Evolutionary conservation across 2,113 vertebrate species (phyloP), one percentile per base, ranked within the genome.

Genomic region (Deroptyus accipitrinus): DNA sequence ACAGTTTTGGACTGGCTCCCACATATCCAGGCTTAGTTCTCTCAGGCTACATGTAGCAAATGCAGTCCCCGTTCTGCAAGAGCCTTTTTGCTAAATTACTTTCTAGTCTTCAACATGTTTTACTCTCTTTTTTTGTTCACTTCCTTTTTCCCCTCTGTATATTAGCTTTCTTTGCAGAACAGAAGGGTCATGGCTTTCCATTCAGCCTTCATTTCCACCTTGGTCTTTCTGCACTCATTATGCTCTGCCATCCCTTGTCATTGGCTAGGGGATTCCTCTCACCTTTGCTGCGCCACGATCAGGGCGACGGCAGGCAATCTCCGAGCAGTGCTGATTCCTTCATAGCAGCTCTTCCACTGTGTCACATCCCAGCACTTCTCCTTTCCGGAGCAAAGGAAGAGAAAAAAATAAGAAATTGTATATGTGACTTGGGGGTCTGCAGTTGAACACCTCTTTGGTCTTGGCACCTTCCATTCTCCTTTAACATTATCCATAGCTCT

Each of bases 1-100:
- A 79, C 3, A 87, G 33, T 68, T 75, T 94, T 96, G 93, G 94
- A 95, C 78, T 46, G 87, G 55, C 39, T 96, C 93, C 93, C 90
- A 92, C 28, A 85, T 41, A 90, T 52, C 39, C 57, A 96, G 70
- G 41, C 49, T 76, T 57, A 83, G 77, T 73, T 92, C 72, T 91
- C 63, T 73, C 39, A 85, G 67, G 28, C 61, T 76, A 72, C 39
- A 59, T 6, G 68, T 35, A 95, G 66, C 79, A 94, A 95, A 87
- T 15, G 23, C 22, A 33, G 20, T 87, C 41, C 57, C 30, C 57
- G 76, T 92, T 92, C 90, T 77, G n/a, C 74, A 90, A 92, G 12
- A 75, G 7, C 13, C 14, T 70, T 87, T 93, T 82, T 76, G 9
- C 52, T 94, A 79, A 94, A 85, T 85, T 69, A 52, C 22, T 52